Base-by-base conservation (phyloP, 2,113 vertebrate species). In the Neotoma lepida region DNA sequence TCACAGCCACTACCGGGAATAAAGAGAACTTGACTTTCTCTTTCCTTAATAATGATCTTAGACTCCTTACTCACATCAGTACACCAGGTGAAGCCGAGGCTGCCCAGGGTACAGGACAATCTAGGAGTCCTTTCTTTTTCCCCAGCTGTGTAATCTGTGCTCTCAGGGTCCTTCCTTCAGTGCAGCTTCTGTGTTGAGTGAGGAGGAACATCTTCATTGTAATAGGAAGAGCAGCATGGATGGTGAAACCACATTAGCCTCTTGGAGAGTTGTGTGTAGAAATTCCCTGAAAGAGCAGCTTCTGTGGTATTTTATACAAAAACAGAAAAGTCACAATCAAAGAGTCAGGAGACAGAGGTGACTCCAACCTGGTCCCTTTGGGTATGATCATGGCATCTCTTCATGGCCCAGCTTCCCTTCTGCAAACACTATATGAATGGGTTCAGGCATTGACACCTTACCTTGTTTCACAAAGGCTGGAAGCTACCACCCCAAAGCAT, bases 11-110 rank as follows among this genome's bases (percentile, higher is more conserved):
- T 46, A 28, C 14, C 30, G 84, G 88, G 89, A 94, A 56, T 88
- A 86, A 92, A 95, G 87, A 46, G 68, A 94, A 82, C 81, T 49
- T 1, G 10, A 71, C 73, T 46, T 90, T 89, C 66, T 51, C 39
- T 91, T 80, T 76, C 90, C 84, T 92, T 89, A 92, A 92, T 78
- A 96, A 56, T 76, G 88, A 81, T 92, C 76, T 73, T 85, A 71
- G 86, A 93, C 91, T 82, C 18, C 12, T n/a, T 86, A 15, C 44
- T 63, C 92, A 8, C 51, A 15, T 91, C 78, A 24, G 22, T 77
- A 68, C 8, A 22, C 44, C 1, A 0, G 30, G 68, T 8, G 4
- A 77, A 61, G n/a, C 14, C 30, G 88, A 44, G 58, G 35, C 71
- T 76, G 68, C 44, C 46, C 14, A 9, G 35, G 86, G 28, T 68